Base-by-base conservation (phyloP, 2,113 vertebrate genomes). In the Lagopus muta region DNA sequence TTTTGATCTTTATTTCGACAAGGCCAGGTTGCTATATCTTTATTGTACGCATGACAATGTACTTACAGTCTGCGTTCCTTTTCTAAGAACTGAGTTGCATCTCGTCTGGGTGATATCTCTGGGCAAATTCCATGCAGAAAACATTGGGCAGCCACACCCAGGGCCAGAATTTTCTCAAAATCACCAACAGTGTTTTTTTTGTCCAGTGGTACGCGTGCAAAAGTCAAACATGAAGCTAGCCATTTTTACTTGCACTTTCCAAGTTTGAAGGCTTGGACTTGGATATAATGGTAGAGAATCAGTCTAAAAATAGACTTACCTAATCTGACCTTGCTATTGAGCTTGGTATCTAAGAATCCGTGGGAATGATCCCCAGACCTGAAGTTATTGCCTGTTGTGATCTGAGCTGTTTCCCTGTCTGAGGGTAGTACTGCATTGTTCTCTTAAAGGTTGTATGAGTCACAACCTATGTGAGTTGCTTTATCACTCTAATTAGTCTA, bases 221-320 rank as follows among this genome's bases (percentile, higher is more conserved):
- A 88, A 61, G 61, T 50, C 18, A 78, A 77, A 40, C 40, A 58
- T n/a, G 85, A 83, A 90, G 57, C 60, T 71, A 70, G 61, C 64
- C 78, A 5, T 76, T 79, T 93, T 32, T 60, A 66, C 86, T 78
- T 71, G 67, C 43, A 61, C n/a, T 65, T 91, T 90, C 47, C 47
- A 86, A 83, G 82, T 75, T 71, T 78, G 76, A 89, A 82, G 79
- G 67, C 84, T 92, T 92, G 84, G 72, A 77, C 60, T 73, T 94
- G 85, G 79, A 67, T 34, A 21, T 64, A 57, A 67, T 58, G 88
- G 57, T 65, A 86, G 4, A 25, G 61, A 81, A 72, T 69, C 25
- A 88, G 50, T 34, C 93, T 93, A 96, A 95, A 72, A 83, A 92
- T 94, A 92, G 88, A 83, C n/a, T 91, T 90, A 66, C 76, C 80